These are phyloP conservation scores for Callaeas wilsoni DNA, from an alignment of 2,113 vertebrate species.

Conservation along the genomic window DNA sequence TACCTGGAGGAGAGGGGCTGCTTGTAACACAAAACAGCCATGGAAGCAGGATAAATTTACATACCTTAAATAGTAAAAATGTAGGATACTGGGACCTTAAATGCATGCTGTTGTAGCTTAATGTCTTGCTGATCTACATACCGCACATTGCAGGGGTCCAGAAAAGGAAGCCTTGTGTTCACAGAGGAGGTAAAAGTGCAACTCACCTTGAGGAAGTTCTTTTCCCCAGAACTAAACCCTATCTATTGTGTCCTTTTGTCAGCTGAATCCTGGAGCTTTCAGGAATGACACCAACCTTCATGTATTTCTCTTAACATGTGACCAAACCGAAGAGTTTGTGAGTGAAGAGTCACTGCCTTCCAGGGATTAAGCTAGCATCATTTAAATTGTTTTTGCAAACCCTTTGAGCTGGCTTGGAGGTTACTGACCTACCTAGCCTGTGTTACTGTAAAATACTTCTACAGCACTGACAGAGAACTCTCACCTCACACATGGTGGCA, in stretches of 20 bases:
- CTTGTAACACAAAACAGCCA: neutral
- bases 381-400: neutral
- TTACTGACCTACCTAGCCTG: neutral
- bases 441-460: neutral
- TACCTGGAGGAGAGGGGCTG: neutral
- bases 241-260: neutral
- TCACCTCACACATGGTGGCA: neutral
- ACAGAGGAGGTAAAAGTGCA: neutral
- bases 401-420: neutral
- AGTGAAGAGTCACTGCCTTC: neutral
- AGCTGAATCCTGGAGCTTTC: neutral
- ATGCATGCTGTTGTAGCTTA: neutral
- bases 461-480: neutral
- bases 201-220: neutral
- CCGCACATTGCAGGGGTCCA: neutral
- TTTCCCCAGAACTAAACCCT: neutral
- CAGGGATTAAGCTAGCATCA: neutral
- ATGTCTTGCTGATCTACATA: rapidly evolving
- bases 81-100: neutral
- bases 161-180: neutral
- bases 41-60: neutral
- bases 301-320: neutral
- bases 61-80: neutral
- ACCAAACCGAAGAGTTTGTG: neutral
- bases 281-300: neutral